Base-by-base conservation (phyloP, 2,888 invertebrate genomes). In the Stegophylla sp. region DNA sequence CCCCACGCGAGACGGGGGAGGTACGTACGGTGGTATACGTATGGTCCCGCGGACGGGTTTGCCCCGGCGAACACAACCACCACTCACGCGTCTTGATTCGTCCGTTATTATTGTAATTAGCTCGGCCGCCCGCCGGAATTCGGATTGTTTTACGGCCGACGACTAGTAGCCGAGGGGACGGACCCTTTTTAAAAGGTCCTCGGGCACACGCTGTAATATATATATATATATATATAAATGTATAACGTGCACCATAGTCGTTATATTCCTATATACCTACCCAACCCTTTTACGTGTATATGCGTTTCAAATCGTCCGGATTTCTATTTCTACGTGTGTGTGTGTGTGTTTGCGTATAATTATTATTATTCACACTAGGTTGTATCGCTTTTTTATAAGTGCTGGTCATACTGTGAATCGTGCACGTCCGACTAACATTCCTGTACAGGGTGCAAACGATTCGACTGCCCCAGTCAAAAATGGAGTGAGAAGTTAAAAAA, bases 101-200 rank as follows among this genome's bases (percentile, higher is more conserved):
- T 66, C 75, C 75, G 64, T 75, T 75, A 75, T 75, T 75, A 75
- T 75, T 75, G 64, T 75, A 75, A 75, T 75, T 75, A 75, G 64
- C 43, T 75, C 41, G 41, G 51, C 75, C 64, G 53, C 75, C 75
- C 53, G 75, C 64, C 75, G 75, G 64, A 63, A 74, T 76, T 64
- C 43, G 53, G 67, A 77, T 77, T 77, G 67, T 77, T 67, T 77
- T 77, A 77, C 56, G 67, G 53, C 66, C 56, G 48, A 17, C 53
- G 51, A 71, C 73, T 34, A 51, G 23, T 4, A 10, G 12, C 15
- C 7, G 51, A 66, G 64, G 64, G 75, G 75, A 75, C 53, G 51
- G 51, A 75, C 75, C 75, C 64, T 75, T 75, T 75, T 66, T 43
- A 64, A 66, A 53, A 75, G 75, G 75, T 63, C 63, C 20, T 48